Evolutionary conservation across 2,888 invertebrate species (phyloP).

Genomic region (Coremacera marginata): DNA sequence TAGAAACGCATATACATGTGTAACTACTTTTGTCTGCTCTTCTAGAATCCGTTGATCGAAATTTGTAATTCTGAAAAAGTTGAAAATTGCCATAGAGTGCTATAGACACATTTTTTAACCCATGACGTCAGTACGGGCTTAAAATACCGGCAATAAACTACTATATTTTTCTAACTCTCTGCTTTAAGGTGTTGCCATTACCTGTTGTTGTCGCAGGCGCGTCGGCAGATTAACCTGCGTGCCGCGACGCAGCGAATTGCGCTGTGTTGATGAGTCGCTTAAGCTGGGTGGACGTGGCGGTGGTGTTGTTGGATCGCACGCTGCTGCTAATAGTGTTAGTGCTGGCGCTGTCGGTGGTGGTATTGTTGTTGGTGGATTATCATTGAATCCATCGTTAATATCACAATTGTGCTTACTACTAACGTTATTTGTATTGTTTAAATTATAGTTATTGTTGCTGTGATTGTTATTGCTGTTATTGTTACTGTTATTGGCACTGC

Average conservation of each 20-base stretch:
- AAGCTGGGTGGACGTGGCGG: background rate
- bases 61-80: too few species aligned
- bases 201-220: slow-evolving; percentile 67
- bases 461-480: slow-evolving; percentile 44
- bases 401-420: slow-evolving; percentile 47
- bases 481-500: slow-evolving; percentile 47
- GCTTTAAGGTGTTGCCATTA: slow-evolving; percentile 54
- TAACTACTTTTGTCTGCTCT: too few species aligned
- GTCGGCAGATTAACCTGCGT: slow-evolving; percentile 60
- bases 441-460: slow-evolving; percentile 1
- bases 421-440: slow-evolving; percentile 1
- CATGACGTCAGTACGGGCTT: too few species aligned
- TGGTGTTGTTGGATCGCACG: background rate
- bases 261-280: slow-evolving; percentile 30
- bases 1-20: too few species aligned
- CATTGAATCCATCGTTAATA: slow-evolving; percentile 46
- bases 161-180: background rate
- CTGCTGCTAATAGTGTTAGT: slow-evolving; percentile 41
- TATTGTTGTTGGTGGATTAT: slow-evolving; percentile 31
- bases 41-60: too few species aligned
- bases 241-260: slow-evolving; percentile 57
- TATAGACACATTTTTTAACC: background rate
- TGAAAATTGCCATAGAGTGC: background rate
- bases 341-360: slow-evolving; percentile 24
- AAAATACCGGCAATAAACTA: too few species aligned